phyloP scores from a whole-genome alignment of 2,888 invertebrate species.

The Dicranocentrus wangi region DNA sequence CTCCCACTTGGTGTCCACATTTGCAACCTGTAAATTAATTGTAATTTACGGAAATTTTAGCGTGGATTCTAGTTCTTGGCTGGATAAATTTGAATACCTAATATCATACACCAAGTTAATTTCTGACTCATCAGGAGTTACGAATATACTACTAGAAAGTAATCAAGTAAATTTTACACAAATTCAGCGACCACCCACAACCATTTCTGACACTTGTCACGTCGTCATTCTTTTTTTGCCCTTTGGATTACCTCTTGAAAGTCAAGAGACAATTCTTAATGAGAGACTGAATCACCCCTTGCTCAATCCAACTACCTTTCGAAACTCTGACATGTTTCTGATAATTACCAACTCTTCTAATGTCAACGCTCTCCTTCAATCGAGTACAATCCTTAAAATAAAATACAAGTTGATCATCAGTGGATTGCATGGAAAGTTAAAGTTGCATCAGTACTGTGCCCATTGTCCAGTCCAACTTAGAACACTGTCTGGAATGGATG shows the following conservation, averaged over 20 bases:
- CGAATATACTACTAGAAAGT: background rate
- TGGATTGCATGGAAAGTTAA: background rate
- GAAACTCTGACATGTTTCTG: slow-evolving; percentile 17
- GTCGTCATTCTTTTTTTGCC: slow-evolving; percentile 26
- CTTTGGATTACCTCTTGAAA: background rate
- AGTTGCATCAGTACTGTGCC: background rate
- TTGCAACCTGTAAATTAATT: background rate
- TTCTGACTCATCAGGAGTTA: slow-evolving; percentile 12
- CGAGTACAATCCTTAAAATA: background rate
- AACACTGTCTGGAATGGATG: background rate
- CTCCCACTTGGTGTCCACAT: no score
- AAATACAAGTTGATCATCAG: slow-evolving; percentile 23
- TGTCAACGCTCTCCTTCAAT: background rate
- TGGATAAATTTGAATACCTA: background rate
- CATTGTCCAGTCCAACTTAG: slow-evolving; percentile 30
- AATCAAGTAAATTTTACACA: background rate
- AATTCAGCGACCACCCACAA: background rate
- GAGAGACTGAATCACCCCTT: slow-evolving; percentile 20
- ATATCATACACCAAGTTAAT: slow-evolving; percentile 5
- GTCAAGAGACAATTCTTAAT: slow-evolving; percentile 1
- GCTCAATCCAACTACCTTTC: slow-evolving; percentile 9
- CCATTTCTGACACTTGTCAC: slow-evolving; percentile 9
- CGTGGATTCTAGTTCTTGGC: background rate
- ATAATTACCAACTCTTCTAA: background rate
- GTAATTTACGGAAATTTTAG: background rate